These are phyloP conservation scores for Drosophila hamatofila DNA, from an alignment of 2,888 invertebrate genomes.

Conservation along the genomic window DNA sequence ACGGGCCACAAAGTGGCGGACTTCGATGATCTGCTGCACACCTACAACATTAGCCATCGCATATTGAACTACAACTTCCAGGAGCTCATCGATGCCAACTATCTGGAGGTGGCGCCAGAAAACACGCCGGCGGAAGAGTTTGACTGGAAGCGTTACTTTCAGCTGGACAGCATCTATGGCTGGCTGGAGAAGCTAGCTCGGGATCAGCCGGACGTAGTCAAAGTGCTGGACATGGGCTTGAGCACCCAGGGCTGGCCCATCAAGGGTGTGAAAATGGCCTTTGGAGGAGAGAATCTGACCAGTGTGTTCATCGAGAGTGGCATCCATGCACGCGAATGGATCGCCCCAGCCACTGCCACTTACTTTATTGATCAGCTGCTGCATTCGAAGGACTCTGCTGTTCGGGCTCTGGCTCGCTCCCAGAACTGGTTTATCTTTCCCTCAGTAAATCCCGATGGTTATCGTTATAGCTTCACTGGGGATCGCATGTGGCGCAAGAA, in stretches of 20 bases:
- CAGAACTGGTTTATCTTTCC: conserved; percentile 91
- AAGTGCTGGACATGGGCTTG: conserved; percentile 85
- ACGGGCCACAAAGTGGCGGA: conserved; percentile 83
- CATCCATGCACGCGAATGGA: conserved; percentile 85
- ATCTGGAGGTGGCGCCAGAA: conserved; percentile 60
- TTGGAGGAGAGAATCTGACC: conserved; percentile 70
- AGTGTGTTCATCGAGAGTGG: conserved; percentile 86
- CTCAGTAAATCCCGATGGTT: conserved; percentile 91
- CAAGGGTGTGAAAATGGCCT: conserved; percentile 85
- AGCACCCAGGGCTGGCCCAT: conserved; percentile 86
- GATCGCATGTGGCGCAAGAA: conserved; percentile 93
- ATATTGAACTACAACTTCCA: conserved; percentile 77
- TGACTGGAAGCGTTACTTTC: conserved; percentile 83
- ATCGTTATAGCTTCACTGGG: conserved; percentile 89
- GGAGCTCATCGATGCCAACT: conserved; percentile 76
- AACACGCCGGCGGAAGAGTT: conserved; percentile 54
- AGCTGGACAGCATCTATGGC: conserved; percentile 81
- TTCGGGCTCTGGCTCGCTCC: conserved; percentile 80
- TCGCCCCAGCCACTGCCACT: conserved; percentile 84
- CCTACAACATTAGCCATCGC: conserved; percentile 74
- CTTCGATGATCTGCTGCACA: conserved; percentile 70
- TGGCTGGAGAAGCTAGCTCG: conserved; percentile 78
- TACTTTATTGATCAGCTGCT: conserved; percentile 82
- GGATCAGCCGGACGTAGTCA: conserved; percentile 78
- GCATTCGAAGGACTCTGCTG: conserved; percentile 79